Evolutionary conservation across 1,140 invertebrate genomes (phyloP), one percentile per base, ranked within the genome.

Genomic region (Eurosta solidaginis): DNA sequence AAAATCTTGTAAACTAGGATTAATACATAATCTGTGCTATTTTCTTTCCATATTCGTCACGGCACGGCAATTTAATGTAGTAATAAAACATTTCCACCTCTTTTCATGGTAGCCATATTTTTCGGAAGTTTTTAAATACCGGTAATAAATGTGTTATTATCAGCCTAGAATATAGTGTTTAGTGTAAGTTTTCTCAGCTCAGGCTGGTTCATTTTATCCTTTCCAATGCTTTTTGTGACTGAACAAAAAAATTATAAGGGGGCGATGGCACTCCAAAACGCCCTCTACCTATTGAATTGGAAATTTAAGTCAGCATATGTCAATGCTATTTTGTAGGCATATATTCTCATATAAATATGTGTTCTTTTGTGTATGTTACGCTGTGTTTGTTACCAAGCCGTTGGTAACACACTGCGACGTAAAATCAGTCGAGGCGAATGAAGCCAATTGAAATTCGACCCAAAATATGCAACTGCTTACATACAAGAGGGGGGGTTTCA

Each of bases 391-490:
- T 54, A 12, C 17, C 52, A 54, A 54, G 52, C 3, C 4, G 45
- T 14, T 36, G n/a, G n/a, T n/a, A n/a, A n/a, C n/a, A n/a, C n/a
- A n/a, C n/a, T n/a, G 54, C 10, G 4, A 33, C 22, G n/a, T 3
- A 63, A n/a, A n/a, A 33, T 20, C 33, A 22, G 59, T 40, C 59
- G 59, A n/a, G 33, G 33, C 42, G 33, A 74, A 33, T 36, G 63
- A 73, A 78, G 77, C 68, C 77, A 78, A 78, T 74, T 78, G 77
- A 74, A 78, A 78, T 78, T 52, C 52, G 77, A 78, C 68, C 77
- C 68, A 78, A 78, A 74, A 78, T 74, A 54, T 78, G 68, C 49
- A 77, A 78, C 22, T 78, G 68, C 49, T n/a, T n/a, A n/a, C n/a
- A n/a, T n/a, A n/a, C n/a, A n/a, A n/a, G n/a, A 78, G 25, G 52